A percentile compares a stretch with the other conserved stretches of the same genome.
phyloP scores from a whole-genome alignment of 2,113 vertebrate species.

The Xiphophorus maculatus region DNA sequence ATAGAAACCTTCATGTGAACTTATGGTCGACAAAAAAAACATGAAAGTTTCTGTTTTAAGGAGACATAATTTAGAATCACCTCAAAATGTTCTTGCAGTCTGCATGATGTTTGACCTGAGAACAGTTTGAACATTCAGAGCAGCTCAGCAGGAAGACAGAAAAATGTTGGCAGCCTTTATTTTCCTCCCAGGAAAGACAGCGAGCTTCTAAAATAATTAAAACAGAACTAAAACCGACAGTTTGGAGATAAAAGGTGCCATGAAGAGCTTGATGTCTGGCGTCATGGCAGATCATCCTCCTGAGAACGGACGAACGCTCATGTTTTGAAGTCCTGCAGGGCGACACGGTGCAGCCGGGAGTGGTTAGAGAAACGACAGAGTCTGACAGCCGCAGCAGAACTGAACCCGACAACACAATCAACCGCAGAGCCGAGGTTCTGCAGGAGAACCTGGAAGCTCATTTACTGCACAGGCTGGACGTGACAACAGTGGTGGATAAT shows the following conservation, averaged over 20 bases:
- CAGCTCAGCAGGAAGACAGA: slow-evolving; percentile 28
- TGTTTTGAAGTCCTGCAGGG: slow-evolving; percentile 41
- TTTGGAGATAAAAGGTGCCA: slow-evolving; percentile 69
- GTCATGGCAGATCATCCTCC: slow-evolving; percentile 41
- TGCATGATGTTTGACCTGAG: slow-evolving; percentile 29
- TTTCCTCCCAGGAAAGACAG: slow-evolving; percentile 32
- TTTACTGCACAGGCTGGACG: background rate
- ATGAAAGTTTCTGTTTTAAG: slow-evolving; percentile 30
- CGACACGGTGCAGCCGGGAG: slow-evolving; percentile 30
- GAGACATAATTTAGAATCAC: slow-evolving; percentile 40
- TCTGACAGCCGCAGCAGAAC: slow-evolving; percentile 57
- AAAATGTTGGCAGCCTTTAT: slow-evolving; percentile 42
- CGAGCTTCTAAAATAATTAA: slow-evolving; percentile 78
- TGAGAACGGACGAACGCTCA: slow-evolving; percentile 31
- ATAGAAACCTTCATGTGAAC: background rate
- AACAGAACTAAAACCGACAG: slow-evolving; percentile 61
- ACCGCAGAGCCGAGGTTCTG: background rate
- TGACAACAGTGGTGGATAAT: background rate
- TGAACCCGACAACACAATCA: slow-evolving; percentile 66
- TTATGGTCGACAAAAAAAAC: slow-evolving; percentile 36
- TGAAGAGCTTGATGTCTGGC: slow-evolving; percentile 46
- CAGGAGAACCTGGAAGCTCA: background rate
- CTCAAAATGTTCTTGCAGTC: slow-evolving; percentile 28
- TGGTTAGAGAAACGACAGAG: slow-evolving; percentile 57
- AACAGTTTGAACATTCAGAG: slow-evolving; percentile 43